A percentile compares a stretch with the other conserved stretches of the same genome.
phyloP scores from a whole-genome alignment of 2,888 invertebrate species.

The Nymphalis polychloros region DNA sequence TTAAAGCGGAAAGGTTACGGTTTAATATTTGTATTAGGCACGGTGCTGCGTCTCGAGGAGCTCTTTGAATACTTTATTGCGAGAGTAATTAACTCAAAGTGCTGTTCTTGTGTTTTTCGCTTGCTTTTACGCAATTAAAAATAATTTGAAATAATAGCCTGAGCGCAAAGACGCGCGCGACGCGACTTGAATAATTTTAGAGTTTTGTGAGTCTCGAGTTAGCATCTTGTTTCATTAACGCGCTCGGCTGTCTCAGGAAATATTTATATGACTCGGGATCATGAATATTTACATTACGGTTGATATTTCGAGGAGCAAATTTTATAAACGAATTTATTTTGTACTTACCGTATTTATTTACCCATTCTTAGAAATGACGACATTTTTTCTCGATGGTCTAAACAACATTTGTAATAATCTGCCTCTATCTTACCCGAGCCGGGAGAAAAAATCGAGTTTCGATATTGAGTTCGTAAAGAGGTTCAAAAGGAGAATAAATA shows the following conservation, averaged over 20 bases:
- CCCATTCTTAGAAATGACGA: not conserved
- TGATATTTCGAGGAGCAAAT: slow-evolving; percentile 56
- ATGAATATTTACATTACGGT: slow-evolving; percentile 70
- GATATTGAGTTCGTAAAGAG: slow-evolving; percentile 71
- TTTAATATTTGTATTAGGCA: slow-evolving; percentile 59
- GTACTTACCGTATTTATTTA: not conserved
- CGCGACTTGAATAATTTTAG: slow-evolving; percentile 68
- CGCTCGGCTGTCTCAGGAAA: slow-evolving; percentile 58
- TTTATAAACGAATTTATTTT: slow-evolving; percentile 43
- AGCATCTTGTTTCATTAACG: slow-evolving; percentile 76
- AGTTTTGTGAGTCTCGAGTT: slow-evolving; percentile 61
- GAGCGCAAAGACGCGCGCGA: slow-evolving; percentile 60
- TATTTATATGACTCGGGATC: slow-evolving; percentile 68
- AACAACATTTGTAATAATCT: slow-evolving; percentile 51
- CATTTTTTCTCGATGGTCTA: slow-evolving; percentile 14
- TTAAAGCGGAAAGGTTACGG: slow-evolving; percentile 58
- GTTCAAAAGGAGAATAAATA: slow-evolving; percentile 67
- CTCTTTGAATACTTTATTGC: slow-evolving; percentile 59
- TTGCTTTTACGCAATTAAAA: slow-evolving; percentile 77
- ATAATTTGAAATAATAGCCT: slow-evolving; percentile 76
- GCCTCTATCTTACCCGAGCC: slow-evolving; percentile 61
- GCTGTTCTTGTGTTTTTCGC: slow-evolving; percentile 67
- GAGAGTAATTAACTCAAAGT: slow-evolving; percentile 66
- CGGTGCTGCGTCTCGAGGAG: slow-evolving; percentile 56
- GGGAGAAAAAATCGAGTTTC: slow-evolving; percentile 63